Conservation (phyloP, 2,113 vertebrate species). For the Tachysurus vachellii region DNA sequence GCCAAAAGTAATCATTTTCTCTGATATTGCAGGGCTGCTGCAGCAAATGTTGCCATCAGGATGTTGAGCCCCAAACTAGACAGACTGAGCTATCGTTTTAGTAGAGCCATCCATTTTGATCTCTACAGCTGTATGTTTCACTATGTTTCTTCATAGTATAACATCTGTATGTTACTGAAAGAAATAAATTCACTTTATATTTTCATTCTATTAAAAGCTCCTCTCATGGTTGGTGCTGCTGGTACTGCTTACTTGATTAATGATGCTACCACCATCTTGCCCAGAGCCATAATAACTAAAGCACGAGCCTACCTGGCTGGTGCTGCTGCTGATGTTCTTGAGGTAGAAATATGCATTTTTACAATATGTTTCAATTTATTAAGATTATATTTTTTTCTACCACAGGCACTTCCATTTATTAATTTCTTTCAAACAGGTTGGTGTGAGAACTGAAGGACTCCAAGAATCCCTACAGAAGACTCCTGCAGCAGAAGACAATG, state of each 20-base stretch:
- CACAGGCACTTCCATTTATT: background rate
- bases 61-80: constrained; percentile 73
- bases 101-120: constrained; percentile 70
- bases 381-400: background rate
- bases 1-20: background rate
- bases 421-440: constrained; percentile 64
- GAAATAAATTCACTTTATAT: background rate
- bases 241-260: constrained; percentile 77
- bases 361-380: background rate
- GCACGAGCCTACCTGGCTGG: constrained; percentile 72
- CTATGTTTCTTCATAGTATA: background rate
- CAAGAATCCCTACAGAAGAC: constrained; percentile 75
- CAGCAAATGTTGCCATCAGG: constrained; percentile 79
- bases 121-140: constrained; percentile 74
- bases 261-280: constrained; percentile 74
- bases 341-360: constrained; percentile 66
- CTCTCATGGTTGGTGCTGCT: constrained; percentile 76
- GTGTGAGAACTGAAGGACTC: constrained; percentile 77
- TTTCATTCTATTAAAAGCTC: constrained; percentile 60
- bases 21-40: constrained; percentile 72
- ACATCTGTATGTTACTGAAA: background rate
- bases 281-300: constrained; percentile 75
- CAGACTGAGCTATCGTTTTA: constrained; percentile 72
- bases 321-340: constrained; percentile 75
- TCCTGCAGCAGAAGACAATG: constrained; percentile 56